Evolutionary conservation across 2,888 invertebrate species (phyloP).

Genomic region (Mesoligia furuncula): DNA sequence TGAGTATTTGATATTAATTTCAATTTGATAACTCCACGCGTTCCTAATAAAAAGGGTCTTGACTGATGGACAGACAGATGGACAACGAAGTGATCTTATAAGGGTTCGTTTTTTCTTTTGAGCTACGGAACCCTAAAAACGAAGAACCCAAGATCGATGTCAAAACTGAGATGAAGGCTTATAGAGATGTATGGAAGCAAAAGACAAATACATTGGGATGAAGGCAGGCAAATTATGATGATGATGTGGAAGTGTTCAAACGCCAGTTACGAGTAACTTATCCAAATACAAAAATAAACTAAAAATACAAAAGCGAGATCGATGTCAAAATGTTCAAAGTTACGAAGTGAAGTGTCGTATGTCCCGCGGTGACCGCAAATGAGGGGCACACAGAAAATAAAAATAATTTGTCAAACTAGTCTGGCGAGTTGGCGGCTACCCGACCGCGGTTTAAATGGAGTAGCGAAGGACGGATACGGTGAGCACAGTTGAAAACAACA

Average conservation of each 20-base stretch:
- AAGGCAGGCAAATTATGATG: neutral
- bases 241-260: slow-evolving; percentile 13
- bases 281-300: slow-evolving; percentile 1
- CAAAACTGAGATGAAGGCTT: slow-evolving; percentile 19
- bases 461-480: slow-evolving; percentile 23
- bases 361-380: slow-evolving; percentile 78
- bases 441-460: slow-evolving; percentile 65
- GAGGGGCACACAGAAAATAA: slow-evolving; percentile 74
- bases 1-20: no score
- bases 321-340: slow-evolving; percentile 62
- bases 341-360: slow-evolving; percentile 70
- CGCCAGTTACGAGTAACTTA: slow-evolving; percentile 20
- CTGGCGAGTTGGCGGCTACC: slow-evolving; percentile 73
- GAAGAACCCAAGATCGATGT: slow-evolving; percentile 37
- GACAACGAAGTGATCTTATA: no score
- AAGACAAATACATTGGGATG: neutral
- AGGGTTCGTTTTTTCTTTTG: no score
- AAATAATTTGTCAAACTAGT: slow-evolving; percentile 87
- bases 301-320: slow-evolving; percentile 22
- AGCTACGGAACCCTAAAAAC: neutral
- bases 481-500: slow-evolving; percentile 20
- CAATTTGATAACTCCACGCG: no score
- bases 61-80: no score
- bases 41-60: no score
- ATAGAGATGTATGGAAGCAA: neutral